Percentiles rank a stretch among this genome's conserved stretches.
Evolutionary conservation across 2,888 invertebrate genomes (phyloP).

Genomic region (Luperina nickerlii): DNA sequence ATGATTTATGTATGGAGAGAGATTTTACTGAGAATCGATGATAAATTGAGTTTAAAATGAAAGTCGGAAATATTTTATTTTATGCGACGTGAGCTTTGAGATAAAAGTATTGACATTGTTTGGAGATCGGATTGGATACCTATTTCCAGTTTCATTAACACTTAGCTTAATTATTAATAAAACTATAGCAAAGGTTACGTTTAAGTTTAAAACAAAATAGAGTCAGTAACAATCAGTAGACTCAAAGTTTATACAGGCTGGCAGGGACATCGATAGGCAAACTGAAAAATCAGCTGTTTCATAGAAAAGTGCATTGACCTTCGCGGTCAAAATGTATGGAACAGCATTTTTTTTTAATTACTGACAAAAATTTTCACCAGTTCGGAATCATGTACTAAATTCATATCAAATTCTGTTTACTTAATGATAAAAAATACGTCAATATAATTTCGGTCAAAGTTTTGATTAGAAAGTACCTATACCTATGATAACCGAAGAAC

Average conservation of each 20-base stretch:
- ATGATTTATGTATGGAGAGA: conserved; percentile 55
- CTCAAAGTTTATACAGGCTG: too few relatives aligned
- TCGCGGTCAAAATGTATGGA: too few relatives aligned
- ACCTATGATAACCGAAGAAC: background rate
- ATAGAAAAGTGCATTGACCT: too few relatives aligned
- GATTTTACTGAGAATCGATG: conserved; percentile 48
- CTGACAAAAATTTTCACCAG: too few relatives aligned
- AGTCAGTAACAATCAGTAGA: background rate
- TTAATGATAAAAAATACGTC: background rate
- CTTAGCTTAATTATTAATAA: background rate
- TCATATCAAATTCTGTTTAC: too few relatives aligned
- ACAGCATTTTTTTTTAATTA: too few relatives aligned
- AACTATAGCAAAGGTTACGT: background rate
- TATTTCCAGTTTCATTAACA: background rate
- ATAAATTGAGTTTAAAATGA: conserved; percentile 49
- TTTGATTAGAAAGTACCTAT: background rate
- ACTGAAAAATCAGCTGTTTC: too few relatives aligned
- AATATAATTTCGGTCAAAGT: background rate
- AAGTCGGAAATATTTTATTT: conserved; percentile 39
- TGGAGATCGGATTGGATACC: background rate
- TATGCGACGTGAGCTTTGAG: conserved; percentile 1
- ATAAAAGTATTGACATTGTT: background rate
- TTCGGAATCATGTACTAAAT: too few relatives aligned
- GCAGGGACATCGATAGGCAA: too few relatives aligned
- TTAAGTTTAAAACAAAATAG: background rate